Evolutionary conservation across 2,113 vertebrate species (phyloP).

Genomic region (Hymenochirus boettgeri): DNA sequence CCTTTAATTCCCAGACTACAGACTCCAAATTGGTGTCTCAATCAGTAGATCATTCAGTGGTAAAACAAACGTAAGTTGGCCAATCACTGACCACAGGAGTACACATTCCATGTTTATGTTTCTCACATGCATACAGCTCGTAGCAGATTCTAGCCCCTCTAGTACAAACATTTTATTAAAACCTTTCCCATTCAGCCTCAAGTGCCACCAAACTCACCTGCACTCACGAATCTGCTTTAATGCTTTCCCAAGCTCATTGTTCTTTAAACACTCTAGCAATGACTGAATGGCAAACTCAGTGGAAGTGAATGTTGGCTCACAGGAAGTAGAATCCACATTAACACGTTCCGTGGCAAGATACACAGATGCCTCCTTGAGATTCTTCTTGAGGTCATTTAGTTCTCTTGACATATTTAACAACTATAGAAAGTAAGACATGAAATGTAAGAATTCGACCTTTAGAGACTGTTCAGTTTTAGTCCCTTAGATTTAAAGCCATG

Average conservation of each 20-base stretch:
- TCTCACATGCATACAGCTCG: too few relatives aligned
- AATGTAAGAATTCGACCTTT: too few relatives aligned
- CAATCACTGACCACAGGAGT: too few relatives aligned
- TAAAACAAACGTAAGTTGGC: too few relatives aligned
- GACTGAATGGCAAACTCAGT: conserved; percentile 92
- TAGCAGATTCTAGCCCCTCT: too few relatives aligned
- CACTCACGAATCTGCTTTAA: conserved; percentile 88
- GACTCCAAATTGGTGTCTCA: too few relatives aligned
- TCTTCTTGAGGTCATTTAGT: conserved; percentile 85
- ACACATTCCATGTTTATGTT: too few relatives aligned
- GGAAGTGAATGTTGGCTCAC: conserved; percentile 73
- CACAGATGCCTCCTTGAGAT: conserved; percentile 81
- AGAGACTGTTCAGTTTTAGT: too few relatives aligned
- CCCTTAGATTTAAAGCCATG: too few relatives aligned
- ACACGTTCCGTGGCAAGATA: conserved; percentile 74
- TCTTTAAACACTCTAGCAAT: conserved; percentile 91
- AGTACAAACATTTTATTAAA: background rate
- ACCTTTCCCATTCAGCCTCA: background rate
- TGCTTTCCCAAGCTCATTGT: conserved; percentile 84
- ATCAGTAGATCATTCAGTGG: too few relatives aligned
- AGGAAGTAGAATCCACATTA: conserved; percentile 57
- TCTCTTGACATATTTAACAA: conserved; percentile 96
- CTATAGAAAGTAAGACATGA: conserved; percentile 58
- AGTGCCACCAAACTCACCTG: conserved; percentile 68
- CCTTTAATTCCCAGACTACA: too few relatives aligned